Evolutionary conservation across 37 sponge, comb jelly and placozoan genomes (phyloP), one percentile per base, ranked within the genome.

Genomic region (Petrosia ficiformis): DNA sequence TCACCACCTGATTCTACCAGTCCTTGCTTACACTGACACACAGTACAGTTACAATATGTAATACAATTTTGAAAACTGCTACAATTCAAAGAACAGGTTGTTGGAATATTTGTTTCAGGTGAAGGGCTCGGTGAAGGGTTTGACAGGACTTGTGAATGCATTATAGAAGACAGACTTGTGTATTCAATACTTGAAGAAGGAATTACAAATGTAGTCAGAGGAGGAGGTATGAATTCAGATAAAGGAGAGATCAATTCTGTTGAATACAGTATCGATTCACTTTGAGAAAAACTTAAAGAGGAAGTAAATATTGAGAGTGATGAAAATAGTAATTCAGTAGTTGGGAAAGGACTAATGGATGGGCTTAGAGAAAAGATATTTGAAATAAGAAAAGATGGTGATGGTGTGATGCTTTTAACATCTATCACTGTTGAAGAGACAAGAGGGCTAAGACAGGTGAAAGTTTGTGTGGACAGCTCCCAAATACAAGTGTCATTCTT

Each of bases 401-500:
- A 37, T 3, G 29, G 44, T 71, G 44, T 3, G 30, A 71, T 37
- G 24, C 41, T 42, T 24, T 71, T 3, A 14, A 6, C 39, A 24
- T 32, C 39, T 67, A 24, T 32, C 68, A 6, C 33, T 30, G 3
- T 38, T 32, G 68, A 38, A 2, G 2, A 38, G 24, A 67, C 68
- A 67, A 38, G 30, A 19, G 14, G 26, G 2, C 44, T 44, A 42
- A 71, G 1, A 5, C 72, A 71, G 40, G 21, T 24, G 26, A 31
- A 71, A 1, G 32, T 33, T 52, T 4, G 21, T 3, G 3, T 42
- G 28, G 43, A 37, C 36, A 16, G 68, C 3, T 8, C 22, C 48
- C 54, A 4, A 34, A 19, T 35, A 32, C 82, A 81, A 56, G 73
- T 64, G n/a, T 73, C 73, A 44, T 81, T 65, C 2, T 3, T 56